Evolutionary conservation across 2,113 vertebrate species (phyloP).

Genomic region (Polypterus senegalus): DNA sequence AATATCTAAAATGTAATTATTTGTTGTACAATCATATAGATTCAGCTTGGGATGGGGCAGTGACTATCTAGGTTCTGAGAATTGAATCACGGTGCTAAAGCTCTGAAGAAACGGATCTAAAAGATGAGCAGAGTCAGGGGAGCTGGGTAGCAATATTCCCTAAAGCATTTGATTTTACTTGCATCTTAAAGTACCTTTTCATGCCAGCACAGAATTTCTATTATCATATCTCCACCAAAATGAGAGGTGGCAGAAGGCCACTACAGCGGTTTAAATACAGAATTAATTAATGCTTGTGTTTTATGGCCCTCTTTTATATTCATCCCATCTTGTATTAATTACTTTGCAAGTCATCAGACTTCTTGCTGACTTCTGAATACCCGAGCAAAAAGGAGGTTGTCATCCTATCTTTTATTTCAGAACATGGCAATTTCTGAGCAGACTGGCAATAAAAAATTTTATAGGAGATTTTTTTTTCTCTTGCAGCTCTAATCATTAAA

Average conservation of each 20-base stretch:
- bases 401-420: slow-evolving; percentile 1
- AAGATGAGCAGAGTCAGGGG: too few species aligned
- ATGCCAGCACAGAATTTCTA: too few species aligned
- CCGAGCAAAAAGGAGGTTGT: background rate
- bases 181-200: too few species aligned
- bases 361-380: slow-evolving; percentile 1
- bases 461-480: background rate
- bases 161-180: too few species aligned
- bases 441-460: background rate
- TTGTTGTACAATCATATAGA: too few species aligned
- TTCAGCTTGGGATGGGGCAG: too few species aligned
- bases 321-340: background rate
- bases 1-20: too few species aligned
- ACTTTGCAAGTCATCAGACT: background rate
- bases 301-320: background rate
- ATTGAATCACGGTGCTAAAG: too few species aligned
- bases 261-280: background rate
- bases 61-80: too few species aligned
- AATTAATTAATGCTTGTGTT: background rate
- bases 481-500: background rate
- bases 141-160: too few species aligned
- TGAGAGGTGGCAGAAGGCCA: background rate
- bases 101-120: too few species aligned
- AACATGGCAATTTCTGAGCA: background rate
- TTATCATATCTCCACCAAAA: background rate